phyloP scores from a whole-genome alignment of 1,140 invertebrate species.

The Neodiprion fabricii region DNA sequence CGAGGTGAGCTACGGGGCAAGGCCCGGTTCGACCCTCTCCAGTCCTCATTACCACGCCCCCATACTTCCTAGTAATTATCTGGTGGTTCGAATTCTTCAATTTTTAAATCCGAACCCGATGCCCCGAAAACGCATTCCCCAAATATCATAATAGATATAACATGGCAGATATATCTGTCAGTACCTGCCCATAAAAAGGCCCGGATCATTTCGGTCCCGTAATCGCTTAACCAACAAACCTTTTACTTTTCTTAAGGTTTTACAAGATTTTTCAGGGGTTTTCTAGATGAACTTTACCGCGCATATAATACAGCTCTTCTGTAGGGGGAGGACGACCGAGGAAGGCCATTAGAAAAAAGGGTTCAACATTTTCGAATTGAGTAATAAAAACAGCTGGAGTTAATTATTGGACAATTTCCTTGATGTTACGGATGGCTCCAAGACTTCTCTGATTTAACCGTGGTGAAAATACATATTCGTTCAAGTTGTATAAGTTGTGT shows the following conservation, averaged over 20 bases:
- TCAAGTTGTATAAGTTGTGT: too few relatives aligned
- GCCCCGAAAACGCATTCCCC: neutral
- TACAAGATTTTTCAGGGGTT: neutral
- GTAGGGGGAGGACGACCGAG: neutral
- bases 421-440: too few relatives aligned
- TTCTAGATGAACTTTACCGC: neutral
- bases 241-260: neutral
- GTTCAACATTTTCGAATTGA: neutral
- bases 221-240: neutral
- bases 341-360: neutral
- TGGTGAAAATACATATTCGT: too few relatives aligned
- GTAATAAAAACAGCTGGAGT: too few relatives aligned
- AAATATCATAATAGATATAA: conserved; percentile 2
- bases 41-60: conserved; percentile 55
- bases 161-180: conserved; percentile 5
- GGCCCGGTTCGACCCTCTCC: conserved; percentile 23
- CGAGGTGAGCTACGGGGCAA: neutral
- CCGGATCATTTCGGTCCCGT: neutral
- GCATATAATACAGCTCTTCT: neutral
- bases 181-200: neutral
- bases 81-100: conserved; percentile 43
- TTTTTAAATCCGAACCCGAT: conserved; percentile 4
- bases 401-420: too few relatives aligned
- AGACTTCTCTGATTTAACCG: too few relatives aligned
- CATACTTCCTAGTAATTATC: conserved; percentile 56